A percentile compares a stretch with the other conserved stretches of the same genome.
Conservation (phyloP, 2,888 invertebrate genomes). For the Zygaena filipendulae region DNA sequence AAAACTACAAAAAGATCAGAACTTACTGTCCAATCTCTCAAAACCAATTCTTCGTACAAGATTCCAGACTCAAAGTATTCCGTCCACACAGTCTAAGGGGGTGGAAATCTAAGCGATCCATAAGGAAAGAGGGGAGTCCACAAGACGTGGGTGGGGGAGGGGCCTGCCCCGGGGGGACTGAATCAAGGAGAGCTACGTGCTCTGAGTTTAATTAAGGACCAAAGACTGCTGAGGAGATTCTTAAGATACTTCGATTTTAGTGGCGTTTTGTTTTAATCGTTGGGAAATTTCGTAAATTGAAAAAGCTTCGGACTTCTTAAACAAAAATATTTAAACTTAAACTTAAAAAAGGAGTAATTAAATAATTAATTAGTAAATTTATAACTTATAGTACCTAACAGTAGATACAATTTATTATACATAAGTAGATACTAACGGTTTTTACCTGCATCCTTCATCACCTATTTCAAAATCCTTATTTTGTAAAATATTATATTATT, state of each 20-base stretch:
- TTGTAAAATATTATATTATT: too few species aligned
- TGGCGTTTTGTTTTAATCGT: slow-evolving; percentile 55
- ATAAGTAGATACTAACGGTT: too few species aligned
- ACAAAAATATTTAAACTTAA: too few species aligned
- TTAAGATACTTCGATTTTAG: slow-evolving; percentile 63
- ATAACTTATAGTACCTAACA: too few species aligned
- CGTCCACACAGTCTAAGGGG: slow-evolving; percentile 56
- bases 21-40: slow-evolving; percentile 56
- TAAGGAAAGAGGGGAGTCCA: slow-evolving; percentile 46
- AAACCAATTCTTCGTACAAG: slow-evolving; percentile 62
- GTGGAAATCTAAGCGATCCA: slow-evolving; percentile 67
- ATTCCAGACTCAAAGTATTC: slow-evolving; percentile 63
- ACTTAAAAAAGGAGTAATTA: too few species aligned
- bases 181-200: slow-evolving; percentile 67
- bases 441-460: too few species aligned
- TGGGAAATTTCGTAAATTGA: slow-evolving; percentile 23
- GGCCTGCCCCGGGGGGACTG: slow-evolving; percentile 46
- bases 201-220: slow-evolving; percentile 62
- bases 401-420: too few species aligned
- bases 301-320: slow-evolving; percentile 20
- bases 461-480: too few species aligned
- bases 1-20: too few species aligned
- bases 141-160: slow-evolving; percentile 27
- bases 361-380: too few species aligned
- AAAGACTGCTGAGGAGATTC: slow-evolving; percentile 33